Conservation (phyloP, 2,113 vertebrate genomes). For the Chaenocephalus aceratus region DNA sequence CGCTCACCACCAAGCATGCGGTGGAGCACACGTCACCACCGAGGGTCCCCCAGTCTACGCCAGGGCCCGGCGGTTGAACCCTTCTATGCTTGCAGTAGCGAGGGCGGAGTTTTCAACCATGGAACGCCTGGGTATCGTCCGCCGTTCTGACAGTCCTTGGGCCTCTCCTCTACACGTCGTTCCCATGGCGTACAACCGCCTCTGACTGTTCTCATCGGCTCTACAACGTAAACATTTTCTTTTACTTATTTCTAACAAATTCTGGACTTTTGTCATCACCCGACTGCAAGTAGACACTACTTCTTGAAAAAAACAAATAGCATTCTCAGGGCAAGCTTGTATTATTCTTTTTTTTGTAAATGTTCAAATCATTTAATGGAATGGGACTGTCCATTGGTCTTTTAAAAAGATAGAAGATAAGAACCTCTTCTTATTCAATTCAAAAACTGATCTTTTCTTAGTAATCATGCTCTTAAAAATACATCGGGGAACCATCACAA, state of each 20-base stretch:
- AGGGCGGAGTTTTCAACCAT: too few relatives aligned
- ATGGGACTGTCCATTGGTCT: background rate
- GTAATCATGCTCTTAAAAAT: background rate
- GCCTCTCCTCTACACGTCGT: too few relatives aligned
- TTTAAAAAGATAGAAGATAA: background rate
- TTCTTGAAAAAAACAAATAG: background rate
- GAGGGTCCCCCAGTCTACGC: too few relatives aligned
- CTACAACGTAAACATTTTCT: background rate
- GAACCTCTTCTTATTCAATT: background rate
- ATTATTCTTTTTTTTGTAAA: background rate
- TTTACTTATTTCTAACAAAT: constrained; percentile 11
- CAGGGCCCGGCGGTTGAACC: too few relatives aligned
- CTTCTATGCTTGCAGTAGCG: too few relatives aligned
- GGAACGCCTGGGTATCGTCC: too few relatives aligned
- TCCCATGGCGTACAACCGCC: too few relatives aligned
- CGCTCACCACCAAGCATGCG: too few relatives aligned
- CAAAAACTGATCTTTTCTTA: background rate
- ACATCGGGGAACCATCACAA: background rate
- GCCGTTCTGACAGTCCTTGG: too few relatives aligned
- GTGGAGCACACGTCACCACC: too few relatives aligned
- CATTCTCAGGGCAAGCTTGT: background rate
- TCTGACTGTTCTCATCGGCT: too few relatives aligned
- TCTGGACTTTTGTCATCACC: constrained; percentile 8
- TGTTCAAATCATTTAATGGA: background rate
- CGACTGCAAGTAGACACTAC: background rate